Percentiles rank a stretch among this genome's conserved stretches.
Conservation (phyloP, 2,888 invertebrate species). For the Endotricha flammealis region DNA sequence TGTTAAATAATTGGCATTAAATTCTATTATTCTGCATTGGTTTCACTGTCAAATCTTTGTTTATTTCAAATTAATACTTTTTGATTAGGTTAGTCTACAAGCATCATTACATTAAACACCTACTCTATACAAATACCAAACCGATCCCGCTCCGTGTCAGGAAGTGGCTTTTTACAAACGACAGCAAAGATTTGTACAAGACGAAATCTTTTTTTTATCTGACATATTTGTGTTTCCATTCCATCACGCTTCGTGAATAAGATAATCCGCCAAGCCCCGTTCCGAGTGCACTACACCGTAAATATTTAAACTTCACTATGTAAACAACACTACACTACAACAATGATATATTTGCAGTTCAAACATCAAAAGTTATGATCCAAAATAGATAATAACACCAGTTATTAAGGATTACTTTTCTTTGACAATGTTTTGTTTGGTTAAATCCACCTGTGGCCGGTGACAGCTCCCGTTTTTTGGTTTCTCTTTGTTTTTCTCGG, state of each 20-base stretch:
- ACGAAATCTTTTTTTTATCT: not conserved
- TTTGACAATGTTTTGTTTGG: slow-evolving; percentile 9
- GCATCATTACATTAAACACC: too few relatives aligned
- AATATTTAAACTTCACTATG: slow-evolving; percentile 59
- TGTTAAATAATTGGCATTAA: too few relatives aligned
- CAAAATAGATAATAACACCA: slow-evolving; percentile 7
- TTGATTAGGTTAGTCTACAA: too few relatives aligned
- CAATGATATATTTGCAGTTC: slow-evolving; percentile 27
- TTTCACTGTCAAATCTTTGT: too few relatives aligned
- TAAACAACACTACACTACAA: slow-evolving; percentile 42
- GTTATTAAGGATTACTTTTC: slow-evolving; percentile 21
- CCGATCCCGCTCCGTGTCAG: too few relatives aligned
- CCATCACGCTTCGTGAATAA: slow-evolving; percentile 36
- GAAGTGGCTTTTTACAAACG: not conserved
- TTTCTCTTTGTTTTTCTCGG: slow-evolving; percentile 52
- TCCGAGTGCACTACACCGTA: slow-evolving; percentile 46
- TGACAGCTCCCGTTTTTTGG: slow-evolving; percentile 61
- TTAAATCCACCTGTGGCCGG: slow-evolving; percentile 21
- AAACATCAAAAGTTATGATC: slow-evolving; percentile 1
- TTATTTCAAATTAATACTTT: too few relatives aligned
- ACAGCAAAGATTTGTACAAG: slow-evolving; percentile 4
- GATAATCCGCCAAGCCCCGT: slow-evolving; percentile 47
- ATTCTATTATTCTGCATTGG: too few relatives aligned
- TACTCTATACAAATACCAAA: too few relatives aligned
- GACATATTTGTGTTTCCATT: slow-evolving; percentile 33